Evolutionary conservation across 2,113 vertebrate species (phyloP), one percentile per base, ranked within the genome.

Genomic region (Lepisosteus osseus): DNA sequence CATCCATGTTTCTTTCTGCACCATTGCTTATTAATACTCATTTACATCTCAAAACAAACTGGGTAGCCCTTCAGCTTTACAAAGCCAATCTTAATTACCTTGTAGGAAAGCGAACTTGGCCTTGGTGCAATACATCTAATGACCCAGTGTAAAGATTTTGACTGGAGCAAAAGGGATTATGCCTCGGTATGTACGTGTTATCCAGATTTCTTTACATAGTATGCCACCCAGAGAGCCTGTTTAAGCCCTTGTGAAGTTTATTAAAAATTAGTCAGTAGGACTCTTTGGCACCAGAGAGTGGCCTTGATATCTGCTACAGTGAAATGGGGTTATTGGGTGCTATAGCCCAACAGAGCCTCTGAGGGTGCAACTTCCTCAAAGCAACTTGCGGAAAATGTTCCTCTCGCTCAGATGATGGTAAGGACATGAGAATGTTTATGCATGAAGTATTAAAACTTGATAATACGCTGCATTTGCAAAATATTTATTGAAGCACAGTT

Each of bases 361-460:
- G 47, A 6, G 47, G 9, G 47, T 54, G 66, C 44, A 54, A 67
- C 66, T 67, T 67, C 66, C 66, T 54, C 15, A 54, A 4, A 29
- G 51, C 29, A 7, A 54, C 14, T 11, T 29, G 66, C 45, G 4
- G 47, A 40, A 54, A 17, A 54, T 67, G 47, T 40, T 29, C 12
- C 13, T 29, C 9, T 54, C 15, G 15, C 66, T 67, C 47, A 43
- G 65, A 4, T 44, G n/a, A 67, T 54, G 64, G 64, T 66, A 66
- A 66, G 42, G 64, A 45, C 0, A 43, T 66, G 43, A 15, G 41
- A 66, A 1, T 13, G 29, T 66, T 66, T 12, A 59, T 59, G 56
- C 56, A 3, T 51, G 1, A 5, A 12, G 11, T 59, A 12, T 59
- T 14, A 29, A 29, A 29, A 29, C 29, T 29, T 29, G 29, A 29